These are phyloP conservation scores for Ornithoptera alexandrae DNA, from an alignment of 2,888 invertebrate species.

Conservation along the genomic window DNA sequence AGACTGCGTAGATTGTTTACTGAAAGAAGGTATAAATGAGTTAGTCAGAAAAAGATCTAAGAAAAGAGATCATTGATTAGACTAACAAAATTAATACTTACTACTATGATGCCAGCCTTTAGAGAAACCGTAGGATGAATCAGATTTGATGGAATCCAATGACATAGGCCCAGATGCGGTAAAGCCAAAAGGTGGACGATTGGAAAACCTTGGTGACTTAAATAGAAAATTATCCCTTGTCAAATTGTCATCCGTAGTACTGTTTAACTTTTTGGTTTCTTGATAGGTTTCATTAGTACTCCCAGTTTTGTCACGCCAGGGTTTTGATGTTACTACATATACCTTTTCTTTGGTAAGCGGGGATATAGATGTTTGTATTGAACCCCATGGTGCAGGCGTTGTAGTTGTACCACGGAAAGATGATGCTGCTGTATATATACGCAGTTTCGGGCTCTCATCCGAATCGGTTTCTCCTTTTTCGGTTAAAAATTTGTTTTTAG, in stretches of 20 bases:
- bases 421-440: constrained; percentile 68
- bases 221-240: constrained; percentile 57
- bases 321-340: constrained; percentile 90
- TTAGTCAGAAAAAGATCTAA: constrained; percentile 18
- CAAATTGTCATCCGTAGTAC: constrained; percentile 45
- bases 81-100: constrained; percentile 48
- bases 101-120: constrained; percentile 73
- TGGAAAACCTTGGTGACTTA: constrained; percentile 77
- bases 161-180: constrained; percentile 50
- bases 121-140: constrained; percentile 63
- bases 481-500: constrained; percentile 47
- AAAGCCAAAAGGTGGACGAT: constrained; percentile 79
- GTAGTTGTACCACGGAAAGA: constrained; percentile 64
- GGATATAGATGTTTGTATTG: constrained; percentile 85
- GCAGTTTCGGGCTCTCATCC: constrained; percentile 57
- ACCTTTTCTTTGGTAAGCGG: constrained; percentile 89
- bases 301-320: constrained; percentile 66
- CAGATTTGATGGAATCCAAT: constrained; percentile 53
- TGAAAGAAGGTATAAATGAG: constrained; percentile 52
- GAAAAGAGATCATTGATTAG: constrained; percentile 1
- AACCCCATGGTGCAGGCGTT: constrained; percentile 82
- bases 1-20: constrained; percentile 79
- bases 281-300: constrained; percentile 54
- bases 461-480: constrained; percentile 49
- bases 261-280: constrained; percentile 51